Percentiles rank a stretch among this genome's conserved stretches.
These are phyloP conservation scores for Oplegnathus fasciatus DNA, from an alignment of 2,113 vertebrate genomes.

Conservation along the genomic window DNA sequence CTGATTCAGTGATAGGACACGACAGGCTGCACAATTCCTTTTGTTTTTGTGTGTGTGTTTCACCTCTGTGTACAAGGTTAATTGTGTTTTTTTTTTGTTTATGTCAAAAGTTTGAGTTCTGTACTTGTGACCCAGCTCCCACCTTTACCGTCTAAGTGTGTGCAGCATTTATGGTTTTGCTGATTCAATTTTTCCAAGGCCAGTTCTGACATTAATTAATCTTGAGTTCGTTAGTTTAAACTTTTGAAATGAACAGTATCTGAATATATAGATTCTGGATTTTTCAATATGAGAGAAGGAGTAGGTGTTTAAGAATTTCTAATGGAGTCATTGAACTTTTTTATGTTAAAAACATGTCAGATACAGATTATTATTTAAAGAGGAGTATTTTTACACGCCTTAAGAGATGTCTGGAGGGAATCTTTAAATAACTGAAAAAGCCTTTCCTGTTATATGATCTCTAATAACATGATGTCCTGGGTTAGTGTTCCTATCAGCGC, in stretches of 20 bases:
- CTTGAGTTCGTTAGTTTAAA: too few species aligned
- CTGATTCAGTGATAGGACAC: neutral
- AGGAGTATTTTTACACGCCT: neutral
- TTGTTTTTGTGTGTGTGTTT: neutral
- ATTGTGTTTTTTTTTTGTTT: neutral
- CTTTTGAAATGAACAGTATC: neutral
- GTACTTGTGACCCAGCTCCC: neutral
- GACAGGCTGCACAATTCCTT: neutral
- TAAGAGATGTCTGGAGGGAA: neutral
- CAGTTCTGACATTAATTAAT: neutral
- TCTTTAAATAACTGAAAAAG: neutral
- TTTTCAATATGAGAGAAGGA: neutral
- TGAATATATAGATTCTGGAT: neutral
- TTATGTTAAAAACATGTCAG: too few species aligned
- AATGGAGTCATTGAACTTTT: too few species aligned
- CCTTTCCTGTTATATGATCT: neutral
- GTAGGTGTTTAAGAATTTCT: too few species aligned
- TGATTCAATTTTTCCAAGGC: neutral
- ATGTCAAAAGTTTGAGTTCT: neutral
- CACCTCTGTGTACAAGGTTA: neutral
- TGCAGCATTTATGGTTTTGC: neutral
- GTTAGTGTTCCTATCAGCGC: conserved; percentile 15
- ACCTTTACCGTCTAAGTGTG: neutral
- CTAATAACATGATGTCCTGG: neutral
- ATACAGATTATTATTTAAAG: neutral